Evolutionary conservation across 2,797 vertebrate genomes (phyloP).

Genomic region (Takifugu rubripes): DNA sequence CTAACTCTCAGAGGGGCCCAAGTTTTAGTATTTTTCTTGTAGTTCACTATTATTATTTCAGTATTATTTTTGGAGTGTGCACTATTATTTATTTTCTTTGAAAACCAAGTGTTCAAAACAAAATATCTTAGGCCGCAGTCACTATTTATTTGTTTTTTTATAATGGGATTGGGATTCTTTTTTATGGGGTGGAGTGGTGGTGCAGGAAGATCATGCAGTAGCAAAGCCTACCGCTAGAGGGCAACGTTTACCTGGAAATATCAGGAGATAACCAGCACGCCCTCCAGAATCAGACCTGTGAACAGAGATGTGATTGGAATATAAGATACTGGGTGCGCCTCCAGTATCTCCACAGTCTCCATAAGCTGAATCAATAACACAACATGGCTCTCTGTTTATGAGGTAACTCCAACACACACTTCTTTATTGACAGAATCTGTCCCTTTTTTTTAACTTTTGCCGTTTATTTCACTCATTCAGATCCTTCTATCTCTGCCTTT

Average conservation of each 20-base stretch:
- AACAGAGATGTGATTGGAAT: neutral
- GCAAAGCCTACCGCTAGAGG: conserved; percentile 37
- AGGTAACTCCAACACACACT: too few species aligned
- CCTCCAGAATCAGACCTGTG: neutral
- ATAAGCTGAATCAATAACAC: conserved; percentile 3
- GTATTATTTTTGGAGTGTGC: too few species aligned
- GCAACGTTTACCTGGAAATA: conserved; percentile 4
- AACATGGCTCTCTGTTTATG: too few species aligned
- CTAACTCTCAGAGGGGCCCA: too few species aligned
- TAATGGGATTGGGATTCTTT: neutral
- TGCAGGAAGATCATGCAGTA: conserved; percentile 8
- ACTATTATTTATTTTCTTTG: too few species aligned
- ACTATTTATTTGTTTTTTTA: too few species aligned
- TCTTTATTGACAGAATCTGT: neutral
- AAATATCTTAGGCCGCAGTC: too few species aligned
- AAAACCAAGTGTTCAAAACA: too few species aligned
- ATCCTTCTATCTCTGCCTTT: neutral
- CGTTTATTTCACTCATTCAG: neutral
- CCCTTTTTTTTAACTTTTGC: too few species aligned
- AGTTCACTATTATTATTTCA: too few species aligned
- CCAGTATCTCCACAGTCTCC: neutral
- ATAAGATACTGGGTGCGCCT: neutral
- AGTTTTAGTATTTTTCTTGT: too few species aligned
- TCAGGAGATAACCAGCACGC: neutral
- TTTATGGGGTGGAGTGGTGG: neutral